Evolutionary conservation across 2,888 invertebrate genomes (phyloP), one percentile per base, ranked within the genome.

Genomic region (Mythimna vitellina): DNA sequence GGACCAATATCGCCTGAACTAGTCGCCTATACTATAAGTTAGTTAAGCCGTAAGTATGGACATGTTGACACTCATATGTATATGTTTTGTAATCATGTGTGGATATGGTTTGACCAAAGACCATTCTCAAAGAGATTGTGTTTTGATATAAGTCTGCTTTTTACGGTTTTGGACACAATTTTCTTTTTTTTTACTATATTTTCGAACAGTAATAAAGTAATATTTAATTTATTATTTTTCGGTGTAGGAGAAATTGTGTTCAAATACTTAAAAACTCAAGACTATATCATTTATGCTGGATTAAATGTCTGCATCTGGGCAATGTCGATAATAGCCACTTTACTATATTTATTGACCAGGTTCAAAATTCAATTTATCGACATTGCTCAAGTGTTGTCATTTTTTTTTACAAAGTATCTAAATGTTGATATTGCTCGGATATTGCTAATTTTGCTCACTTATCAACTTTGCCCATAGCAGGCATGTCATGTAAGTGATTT

Each of bases 1-100:
- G 93, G 78, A 89, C 94, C 42, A 92, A 95, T 73, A 87, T 92
- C 81, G 94, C 94, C 74, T 94, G 88, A 92, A 70, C 78, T 85
- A 85, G 86, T 86, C 85, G 70, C 62, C 65, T 58, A 46, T 51
- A 58, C 65, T 70, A 53, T 75, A 80, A 83, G 66, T 74, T 78
- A 79, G 56, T 62, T 78, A 73, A 82, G 67, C 65, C 62, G 56
- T 78, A 81, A 81, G 78, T 82, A 82, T 61, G 69, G 68, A 82
- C 83, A 73, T 49, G 80, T 73, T 79, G 75, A 80, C 66, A 42
- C 29, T 51, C 61, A 68, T 70, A 61, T 72, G 29, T 70, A 73
- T 78, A 79, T 79, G 73, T 71, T 82, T 78, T 66, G 63, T 58
- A 54, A 67, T 61, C 58, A 54, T 58, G 54, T 46, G 62, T 68